Evolutionary conservation across 2,797 vertebrate genomes (phyloP).

Genomic region (Syngnathus rostellatus): DNA sequence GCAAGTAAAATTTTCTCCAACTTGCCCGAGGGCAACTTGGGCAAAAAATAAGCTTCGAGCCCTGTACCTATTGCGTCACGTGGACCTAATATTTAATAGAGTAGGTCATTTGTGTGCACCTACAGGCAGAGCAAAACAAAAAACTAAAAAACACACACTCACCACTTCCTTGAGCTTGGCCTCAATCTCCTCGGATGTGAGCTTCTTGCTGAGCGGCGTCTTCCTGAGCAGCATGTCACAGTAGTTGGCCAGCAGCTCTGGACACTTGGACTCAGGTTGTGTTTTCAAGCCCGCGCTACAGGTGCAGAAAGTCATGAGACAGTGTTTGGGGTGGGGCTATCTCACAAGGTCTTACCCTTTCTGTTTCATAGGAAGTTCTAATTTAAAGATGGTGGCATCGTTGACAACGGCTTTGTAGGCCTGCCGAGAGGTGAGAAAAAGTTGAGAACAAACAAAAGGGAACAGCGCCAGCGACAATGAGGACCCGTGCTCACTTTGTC

Average conservation of each 20-base stretch:
- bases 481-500: conserved; percentile 78
- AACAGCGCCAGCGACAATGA: too few relatives aligned
- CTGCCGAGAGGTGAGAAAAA: conserved; percentile 52
- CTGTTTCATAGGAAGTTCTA: conserved; percentile 97
- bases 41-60: too few relatives aligned
- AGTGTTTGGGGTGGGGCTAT: too few relatives aligned
- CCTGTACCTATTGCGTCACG: too few relatives aligned
- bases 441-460: background rate
- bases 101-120: background rate
- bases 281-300: conserved; percentile 92
- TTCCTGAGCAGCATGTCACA: conserved; percentile 98
- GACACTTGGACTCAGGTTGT: conserved; percentile 97
- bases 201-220: conserved; percentile 97
- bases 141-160: conserved; percentile 22
- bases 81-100: too few relatives aligned
- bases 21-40: too few relatives aligned
- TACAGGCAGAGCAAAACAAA: background rate
- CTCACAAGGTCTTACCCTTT: conserved; percentile 79
- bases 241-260: conserved; percentile 98
- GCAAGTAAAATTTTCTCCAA: too few relatives aligned
- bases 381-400: conserved; percentile 98
- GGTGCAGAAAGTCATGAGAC: background rate
- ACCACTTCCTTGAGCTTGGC: conserved; percentile 99
- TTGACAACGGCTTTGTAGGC: conserved; percentile 99
- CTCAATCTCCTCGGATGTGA: conserved; percentile 98